Evolutionary conservation across 1,140 invertebrate species (phyloP).

Genomic region (Amphibalanus amphitrite): DNA sequence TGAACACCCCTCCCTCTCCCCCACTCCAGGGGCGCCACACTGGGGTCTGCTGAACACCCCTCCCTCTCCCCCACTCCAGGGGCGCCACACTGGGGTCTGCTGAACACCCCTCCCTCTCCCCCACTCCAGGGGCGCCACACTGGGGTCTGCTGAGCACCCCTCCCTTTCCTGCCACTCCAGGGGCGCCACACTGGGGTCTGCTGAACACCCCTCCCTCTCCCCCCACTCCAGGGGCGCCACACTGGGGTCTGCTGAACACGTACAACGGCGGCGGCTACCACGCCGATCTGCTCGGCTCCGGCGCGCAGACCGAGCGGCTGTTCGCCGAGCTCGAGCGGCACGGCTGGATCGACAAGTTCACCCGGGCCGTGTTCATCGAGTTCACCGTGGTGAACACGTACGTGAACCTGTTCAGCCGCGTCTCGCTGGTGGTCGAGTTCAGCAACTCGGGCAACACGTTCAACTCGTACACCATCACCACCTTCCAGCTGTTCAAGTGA

Average conservation of each 20-base stretch:
- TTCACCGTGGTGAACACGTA: constrained; percentile 10
- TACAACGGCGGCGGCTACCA: constrained; percentile 10
- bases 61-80: no score
- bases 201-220: no score
- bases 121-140: no score
- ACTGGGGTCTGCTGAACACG: constrained; percentile 3
- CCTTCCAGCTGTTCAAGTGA: constrained; percentile 14
- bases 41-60: no score
- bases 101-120: no score
- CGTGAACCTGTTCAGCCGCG: constrained; percentile 14
- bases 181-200: no score
- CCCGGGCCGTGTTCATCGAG: constrained; percentile 12
- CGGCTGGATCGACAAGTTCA: constrained; percentile 14
- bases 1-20: no score
- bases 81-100: no score
- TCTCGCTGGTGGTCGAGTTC: constrained; percentile 10
- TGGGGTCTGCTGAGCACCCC: no score
- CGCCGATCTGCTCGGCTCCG: constrained; percentile 5
- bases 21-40: no score
- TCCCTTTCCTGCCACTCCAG: no score
- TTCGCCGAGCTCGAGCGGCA: constrained; percentile 6
- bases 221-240: constrained; percentile 5
- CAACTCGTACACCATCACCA: constrained; percentile 7
- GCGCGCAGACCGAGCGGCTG: not conserved
- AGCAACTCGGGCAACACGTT: constrained; percentile 11